phyloP scores from a whole-genome alignment of 1,140 invertebrate genomes.

The Coboldia fuscipes region DNA sequence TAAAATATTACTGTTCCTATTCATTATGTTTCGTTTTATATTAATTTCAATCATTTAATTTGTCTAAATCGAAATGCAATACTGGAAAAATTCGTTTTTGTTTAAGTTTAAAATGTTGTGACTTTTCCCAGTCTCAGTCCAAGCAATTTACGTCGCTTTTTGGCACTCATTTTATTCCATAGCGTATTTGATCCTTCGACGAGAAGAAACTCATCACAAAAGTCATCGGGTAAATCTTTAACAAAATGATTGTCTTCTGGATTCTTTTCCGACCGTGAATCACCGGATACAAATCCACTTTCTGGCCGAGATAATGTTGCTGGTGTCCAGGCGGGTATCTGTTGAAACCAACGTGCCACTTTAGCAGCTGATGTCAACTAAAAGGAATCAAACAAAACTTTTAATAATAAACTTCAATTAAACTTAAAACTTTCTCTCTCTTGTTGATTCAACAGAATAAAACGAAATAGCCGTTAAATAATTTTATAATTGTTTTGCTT shows the following conservation, averaged over 20 bases:
- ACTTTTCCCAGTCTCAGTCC: constrained; percentile 39
- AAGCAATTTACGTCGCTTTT: constrained; percentile 38
- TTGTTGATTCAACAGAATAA: no score
- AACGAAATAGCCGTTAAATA: no score
- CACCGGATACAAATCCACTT: constrained; percentile 46
- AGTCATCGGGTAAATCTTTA: constrained; percentile 23
- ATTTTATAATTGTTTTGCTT: no score
- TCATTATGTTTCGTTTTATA: no score
- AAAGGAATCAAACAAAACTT: constrained; percentile 6
- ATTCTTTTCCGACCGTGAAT: constrained; percentile 18
- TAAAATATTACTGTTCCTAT: no score
- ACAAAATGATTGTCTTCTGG: constrained; percentile 16
- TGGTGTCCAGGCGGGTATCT: constrained; percentile 31
- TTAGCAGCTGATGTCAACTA: constrained; percentile 46
- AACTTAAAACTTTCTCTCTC: no score
- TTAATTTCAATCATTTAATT: no score
- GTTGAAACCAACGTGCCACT: constrained; percentile 49
- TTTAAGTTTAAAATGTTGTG: constrained; percentile 37
- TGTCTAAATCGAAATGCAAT: no score
- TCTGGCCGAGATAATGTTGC: constrained; percentile 38
- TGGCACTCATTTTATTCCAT: constrained; percentile 36
- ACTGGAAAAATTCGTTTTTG: no score
- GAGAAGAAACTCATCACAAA: constrained; percentile 26
- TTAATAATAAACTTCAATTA: no score
- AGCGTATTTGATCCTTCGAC: constrained; percentile 30